A percentile compares a stretch with the other conserved stretches of the same genome.
Conservation (phyloP, 2,113 vertebrate species). For the Anolis carolinensis region DNA sequence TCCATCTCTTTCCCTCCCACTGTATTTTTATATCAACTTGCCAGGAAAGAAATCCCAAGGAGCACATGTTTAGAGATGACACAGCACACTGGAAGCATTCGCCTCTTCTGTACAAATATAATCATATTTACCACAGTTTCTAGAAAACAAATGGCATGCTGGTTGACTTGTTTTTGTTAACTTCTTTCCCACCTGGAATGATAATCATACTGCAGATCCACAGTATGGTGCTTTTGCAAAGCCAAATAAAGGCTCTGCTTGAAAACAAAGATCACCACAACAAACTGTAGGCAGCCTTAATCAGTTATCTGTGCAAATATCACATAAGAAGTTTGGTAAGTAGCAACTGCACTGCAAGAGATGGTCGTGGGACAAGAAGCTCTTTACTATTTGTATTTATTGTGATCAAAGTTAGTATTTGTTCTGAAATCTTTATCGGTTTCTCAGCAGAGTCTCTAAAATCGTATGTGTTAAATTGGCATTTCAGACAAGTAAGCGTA, state of each 20-base stretch:
- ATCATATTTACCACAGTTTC: not conserved
- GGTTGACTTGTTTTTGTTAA: not conserved
- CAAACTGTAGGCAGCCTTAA: not conserved
- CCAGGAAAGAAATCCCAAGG: not conserved
- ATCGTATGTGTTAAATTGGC: not conserved
- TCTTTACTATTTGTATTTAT: not conserved
- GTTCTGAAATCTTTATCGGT: not conserved
- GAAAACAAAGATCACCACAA: not conserved
- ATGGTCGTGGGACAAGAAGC: not conserved
- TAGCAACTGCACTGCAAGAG: not conserved
- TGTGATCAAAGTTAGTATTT: not conserved
- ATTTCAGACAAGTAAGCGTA: not conserved
- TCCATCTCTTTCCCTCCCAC: not conserved
- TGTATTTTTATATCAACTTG: too few relatives aligned
- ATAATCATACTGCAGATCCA: not conserved
- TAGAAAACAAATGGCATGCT: slow-evolving; percentile 13
- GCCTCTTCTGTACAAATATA: not conserved
- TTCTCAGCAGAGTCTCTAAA: not conserved
- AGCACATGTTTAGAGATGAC: not conserved
- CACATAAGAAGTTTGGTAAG: not conserved
- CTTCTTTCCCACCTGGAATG: not conserved
- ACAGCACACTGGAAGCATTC: not conserved
- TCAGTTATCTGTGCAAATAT: not conserved
- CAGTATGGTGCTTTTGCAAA: not conserved
- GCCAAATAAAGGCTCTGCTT: not conserved